Evolutionary conservation across 1,140 invertebrate genomes (phyloP).

Genomic region (Drosophila nasuta): DNA sequence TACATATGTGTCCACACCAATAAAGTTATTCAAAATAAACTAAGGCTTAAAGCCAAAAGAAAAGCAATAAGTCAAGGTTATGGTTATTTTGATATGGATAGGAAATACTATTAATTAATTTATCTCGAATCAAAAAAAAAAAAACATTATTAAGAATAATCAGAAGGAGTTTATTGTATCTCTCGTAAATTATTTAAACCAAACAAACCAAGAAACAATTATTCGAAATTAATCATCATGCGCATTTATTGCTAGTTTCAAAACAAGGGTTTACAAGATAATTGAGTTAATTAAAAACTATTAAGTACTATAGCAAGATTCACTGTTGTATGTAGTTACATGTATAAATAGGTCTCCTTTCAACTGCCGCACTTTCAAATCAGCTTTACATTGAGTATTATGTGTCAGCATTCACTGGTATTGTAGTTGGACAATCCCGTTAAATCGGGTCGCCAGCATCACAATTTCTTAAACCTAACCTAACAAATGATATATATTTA

Average conservation of each 20-base stretch:
- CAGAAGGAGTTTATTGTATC: no score
- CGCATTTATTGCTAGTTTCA: slow-evolving; percentile 49
- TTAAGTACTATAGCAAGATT: slow-evolving; percentile 52
- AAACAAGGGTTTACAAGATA: slow-evolving; percentile 33
- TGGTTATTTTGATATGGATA: no score
- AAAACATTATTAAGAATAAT: no score
- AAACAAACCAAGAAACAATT: not conserved
- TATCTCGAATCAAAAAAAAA: no score
- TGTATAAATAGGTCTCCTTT: slow-evolving; percentile 62
- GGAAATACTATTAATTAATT: no score
- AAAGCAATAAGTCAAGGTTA: not conserved
- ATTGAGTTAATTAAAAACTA: slow-evolving; percentile 48
- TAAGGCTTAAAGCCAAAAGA: slow-evolving; percentile 56
- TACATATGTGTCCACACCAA: slow-evolving; percentile 31
- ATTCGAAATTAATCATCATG: slow-evolving; percentile 10
- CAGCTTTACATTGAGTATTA: slow-evolving; percentile 74
- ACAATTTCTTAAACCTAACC: slow-evolving; percentile 71
- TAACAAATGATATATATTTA: slow-evolving; percentile 65
- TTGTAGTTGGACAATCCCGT: slow-evolving; percentile 46
- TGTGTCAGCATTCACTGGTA: slow-evolving; percentile 79
- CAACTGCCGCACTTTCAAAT: slow-evolving; percentile 55
- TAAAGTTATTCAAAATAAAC: slow-evolving; percentile 69
- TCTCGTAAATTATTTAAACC: no score
- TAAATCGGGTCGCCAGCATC: slow-evolving; percentile 37
- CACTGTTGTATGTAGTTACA: slow-evolving; percentile 26